Evolutionary conservation across 2,888 invertebrate genomes (phyloP).

Genomic region (Exocentrus adspersus): DNA sequence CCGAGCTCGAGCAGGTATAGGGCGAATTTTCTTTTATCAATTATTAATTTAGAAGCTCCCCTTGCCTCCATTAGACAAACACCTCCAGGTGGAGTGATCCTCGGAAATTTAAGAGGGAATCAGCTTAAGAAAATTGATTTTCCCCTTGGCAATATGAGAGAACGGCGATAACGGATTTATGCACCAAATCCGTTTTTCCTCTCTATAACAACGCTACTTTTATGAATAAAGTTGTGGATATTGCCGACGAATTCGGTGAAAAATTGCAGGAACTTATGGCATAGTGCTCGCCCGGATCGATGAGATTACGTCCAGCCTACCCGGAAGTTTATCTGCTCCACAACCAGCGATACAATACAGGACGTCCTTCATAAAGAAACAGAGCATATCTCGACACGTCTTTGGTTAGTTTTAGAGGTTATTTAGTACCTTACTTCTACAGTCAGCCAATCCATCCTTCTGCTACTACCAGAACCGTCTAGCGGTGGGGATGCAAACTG

Average conservation of each 20-base stretch:
- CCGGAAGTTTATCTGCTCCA: too few species aligned
- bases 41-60: constrained; percentile 6
- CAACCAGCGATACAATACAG: too few species aligned
- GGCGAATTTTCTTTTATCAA: background rate
- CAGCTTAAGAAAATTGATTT: constrained; percentile 16
- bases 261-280: constrained; percentile 5
- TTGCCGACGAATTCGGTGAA: background rate
- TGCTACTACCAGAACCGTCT: too few species aligned
- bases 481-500: too few species aligned
- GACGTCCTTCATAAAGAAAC: too few species aligned
- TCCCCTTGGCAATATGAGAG: constrained; percentile 13
- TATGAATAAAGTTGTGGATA: constrained; percentile 8
- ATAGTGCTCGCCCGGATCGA: background rate
- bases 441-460: too few species aligned
- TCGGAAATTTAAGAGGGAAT: constrained; percentile 10
- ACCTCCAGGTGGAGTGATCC: constrained; percentile 13
- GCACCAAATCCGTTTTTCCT: background rate
- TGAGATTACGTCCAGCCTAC: background rate
- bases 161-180: constrained; percentile 9
- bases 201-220: background rate
- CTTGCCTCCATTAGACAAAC: constrained; percentile 12
- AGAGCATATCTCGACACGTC: too few species aligned
- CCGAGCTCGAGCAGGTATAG: background rate
- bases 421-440: too few species aligned
- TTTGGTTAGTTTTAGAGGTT: too few species aligned